Base-by-base conservation (phyloP, 2,113 vertebrate species). In the Sapajus apella region DNA sequence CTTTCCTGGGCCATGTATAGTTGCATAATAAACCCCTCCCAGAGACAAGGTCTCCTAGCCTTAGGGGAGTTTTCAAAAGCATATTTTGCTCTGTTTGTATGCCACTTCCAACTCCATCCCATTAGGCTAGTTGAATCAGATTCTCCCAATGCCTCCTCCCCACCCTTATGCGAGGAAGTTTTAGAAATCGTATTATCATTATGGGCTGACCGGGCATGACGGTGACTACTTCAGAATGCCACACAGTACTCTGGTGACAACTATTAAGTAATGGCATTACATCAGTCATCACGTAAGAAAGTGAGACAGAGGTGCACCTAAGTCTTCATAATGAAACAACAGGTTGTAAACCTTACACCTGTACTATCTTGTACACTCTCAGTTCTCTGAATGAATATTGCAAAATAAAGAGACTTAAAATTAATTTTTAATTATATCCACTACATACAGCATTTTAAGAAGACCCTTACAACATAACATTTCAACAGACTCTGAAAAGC, bases 361-460 rank as follows among this genome's bases (percentile, higher is more conserved):
- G 7, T 10, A 3, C n/a, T 40, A 3, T 47, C 32, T 17, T 66
- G 11, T 43, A 11, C 3, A 37, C 5, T 92, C 37, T 77, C 32
- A 58, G 3, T 45, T 64, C 17, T 93, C 55, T 75, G 30, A 64
- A 61, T 88, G 47, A 73, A 55, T 83, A 32, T 55, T 68, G 30
- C 37, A 70, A 91, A 93, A 50, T 87, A 92, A 95, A 87, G 20
- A n/a, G 35, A 45, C 52, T 94, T 87, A 73, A 84, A 81, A 68
- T 93, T 87, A 43, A 68, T 47, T 55, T 89, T 76, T 85, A 55
- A 56, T 72, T 73, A 4, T 61, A 40, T 82, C n/a, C 27, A 45
- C 12, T 20, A 80, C 21, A 35, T 23, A 23, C 14, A 30, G 35
- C 43, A 8, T 77, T 75, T 92, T 21, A 64, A 64, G 64, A 92